Evolutionary conservation across 2,888 invertebrate species (phyloP), one percentile per base, ranked within the genome.

Genomic region (Ernsta delagoae): DNA sequence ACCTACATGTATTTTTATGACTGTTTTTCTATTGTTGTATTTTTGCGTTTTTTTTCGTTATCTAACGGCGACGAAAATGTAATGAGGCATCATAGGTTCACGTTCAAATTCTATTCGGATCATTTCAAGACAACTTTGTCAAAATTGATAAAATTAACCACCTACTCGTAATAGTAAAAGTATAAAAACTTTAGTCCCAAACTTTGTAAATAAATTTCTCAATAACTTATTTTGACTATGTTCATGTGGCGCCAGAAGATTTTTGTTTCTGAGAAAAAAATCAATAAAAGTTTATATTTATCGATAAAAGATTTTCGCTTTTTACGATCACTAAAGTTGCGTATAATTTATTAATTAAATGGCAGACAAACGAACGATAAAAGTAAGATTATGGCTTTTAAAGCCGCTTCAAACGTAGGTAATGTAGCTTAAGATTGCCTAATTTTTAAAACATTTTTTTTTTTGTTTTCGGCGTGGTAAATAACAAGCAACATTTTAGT

Each of bases 251-350:
- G 53, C 24, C 53, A 53, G 53, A 53, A 53, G n/a, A 7, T 53
- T 53, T 53, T 24, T 53, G 53, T 53, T 53, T 53, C 53, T 53
- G 53, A 24, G 53, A 24, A 24, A 53, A 53, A 12, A 24, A 24
- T 7, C 53, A 6, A 24, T 24, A 53, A 53, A 53, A 53, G 8
- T 9, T 7, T 3, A 7, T 11, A 12, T 48, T 48, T 39, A 39
- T 39, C 39, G 39, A 39, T 6, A 6, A 48, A 48, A 12, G 45
- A 8, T 53, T 53, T 53, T 53, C 53, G 9, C 24, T 24, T 53
- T 53, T 53, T 48, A 53, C 53, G 53, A 24, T 16, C 57, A 11
- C 9, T 11, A 12, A 16, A 48, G 11, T 43, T n/a, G 12, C 41
- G 41, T 24, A 39, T 39, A 39, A 39, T 39, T 39, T 39, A 39